These are phyloP conservation scores for Siderastrea siderea DNA, from an alignment of 92 coral and sea anemone genomes.

Conservation along the genomic window DNA sequence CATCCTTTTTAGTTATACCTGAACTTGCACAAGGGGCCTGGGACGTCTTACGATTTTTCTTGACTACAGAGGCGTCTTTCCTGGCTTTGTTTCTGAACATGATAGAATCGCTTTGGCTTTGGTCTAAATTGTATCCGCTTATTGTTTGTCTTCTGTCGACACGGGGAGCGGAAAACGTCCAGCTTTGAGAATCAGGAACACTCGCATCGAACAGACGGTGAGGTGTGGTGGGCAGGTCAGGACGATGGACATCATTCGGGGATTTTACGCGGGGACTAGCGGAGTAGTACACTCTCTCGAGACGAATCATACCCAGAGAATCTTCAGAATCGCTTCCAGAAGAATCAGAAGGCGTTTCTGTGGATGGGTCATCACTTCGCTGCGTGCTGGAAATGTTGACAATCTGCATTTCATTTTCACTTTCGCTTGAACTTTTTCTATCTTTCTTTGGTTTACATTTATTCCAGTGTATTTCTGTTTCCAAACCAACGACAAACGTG, in stretches of 20 bases:
- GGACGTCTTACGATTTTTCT: no score
- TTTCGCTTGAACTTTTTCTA: neutral
- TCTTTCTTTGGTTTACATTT: neutral
- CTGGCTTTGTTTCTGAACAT: no score
- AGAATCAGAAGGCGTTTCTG: neutral
- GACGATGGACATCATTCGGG: neutral
- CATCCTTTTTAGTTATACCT: no score
- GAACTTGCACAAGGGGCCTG: no score
- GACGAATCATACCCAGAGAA: slow-evolving; percentile 4
- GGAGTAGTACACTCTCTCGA: slow-evolving; percentile 31
- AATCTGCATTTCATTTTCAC: neutral
- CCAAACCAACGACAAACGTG: slow-evolving; percentile 7
- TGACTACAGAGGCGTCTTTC: no score
- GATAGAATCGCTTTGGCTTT: no score
- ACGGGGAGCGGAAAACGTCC: neutral
- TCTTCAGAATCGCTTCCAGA: slow-evolving; percentile 2
- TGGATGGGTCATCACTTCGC: neutral
- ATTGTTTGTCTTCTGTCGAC: no score
- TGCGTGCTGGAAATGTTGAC: neutral
- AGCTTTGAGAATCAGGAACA: neutral
- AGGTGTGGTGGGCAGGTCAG: neutral
- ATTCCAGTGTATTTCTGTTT: neutral
- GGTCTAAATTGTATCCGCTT: no score
- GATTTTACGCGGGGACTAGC: neutral
- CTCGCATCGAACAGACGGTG: neutral